Conservation (phyloP, 2,888 invertebrate species). For the Cremastinae sp. region DNA sequence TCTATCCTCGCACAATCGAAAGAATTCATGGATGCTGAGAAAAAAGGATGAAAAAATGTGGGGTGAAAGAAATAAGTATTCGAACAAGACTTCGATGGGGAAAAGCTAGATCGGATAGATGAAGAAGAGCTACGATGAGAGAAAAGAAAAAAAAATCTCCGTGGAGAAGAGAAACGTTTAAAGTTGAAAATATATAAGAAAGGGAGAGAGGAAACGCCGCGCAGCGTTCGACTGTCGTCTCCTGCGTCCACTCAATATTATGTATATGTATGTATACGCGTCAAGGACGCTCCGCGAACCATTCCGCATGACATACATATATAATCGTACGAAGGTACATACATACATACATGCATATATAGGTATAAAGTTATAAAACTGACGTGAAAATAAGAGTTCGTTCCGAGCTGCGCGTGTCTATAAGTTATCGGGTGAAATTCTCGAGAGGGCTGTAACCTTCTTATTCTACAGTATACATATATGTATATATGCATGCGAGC, state of each 20-base stretch:
- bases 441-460: conserved; percentile 25
- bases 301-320: conserved; percentile 1
- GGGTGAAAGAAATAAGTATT: too few species aligned
- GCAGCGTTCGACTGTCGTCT: conserved; percentile 57
- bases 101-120: background rate
- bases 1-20: too few species aligned
- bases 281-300: conserved; percentile 3
- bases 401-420: conserved; percentile 57
- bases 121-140: too few species aligned
- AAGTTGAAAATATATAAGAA: too few species aligned
- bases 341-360: conserved; percentile 21
- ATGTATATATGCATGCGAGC: too few species aligned
- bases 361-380: background rate
- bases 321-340: background rate
- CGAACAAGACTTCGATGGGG: conserved; percentile 37
- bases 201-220: conserved; percentile 46
- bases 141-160: conserved; percentile 14
- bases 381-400: conserved; percentile 32
- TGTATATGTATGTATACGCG: conserved; percentile 17
- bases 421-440: conserved; percentile 52
- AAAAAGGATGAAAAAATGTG: too few species aligned
- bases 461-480: too few species aligned
- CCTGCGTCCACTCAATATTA: too few species aligned
- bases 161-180: conserved; percentile 57
- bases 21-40: too few species aligned